Evolutionary conservation across 2,888 invertebrate species (phyloP).

Genomic region (Latrodectus hesperus): DNA sequence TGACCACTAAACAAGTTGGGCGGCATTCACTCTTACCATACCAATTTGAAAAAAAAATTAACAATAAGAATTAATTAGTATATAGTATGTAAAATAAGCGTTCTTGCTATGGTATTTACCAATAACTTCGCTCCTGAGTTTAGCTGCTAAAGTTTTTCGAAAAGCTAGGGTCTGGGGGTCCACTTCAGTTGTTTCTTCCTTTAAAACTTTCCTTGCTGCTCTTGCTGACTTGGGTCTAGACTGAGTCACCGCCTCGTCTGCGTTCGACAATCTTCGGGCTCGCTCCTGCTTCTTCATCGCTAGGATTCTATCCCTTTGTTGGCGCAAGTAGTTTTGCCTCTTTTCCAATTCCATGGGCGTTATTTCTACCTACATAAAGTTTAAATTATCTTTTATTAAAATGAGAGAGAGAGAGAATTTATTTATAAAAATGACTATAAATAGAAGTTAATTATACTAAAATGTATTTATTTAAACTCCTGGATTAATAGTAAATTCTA

Average conservation of each 20-base stretch:
- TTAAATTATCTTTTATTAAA: not conserved
- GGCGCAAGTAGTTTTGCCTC: slow-evolving; percentile 88
- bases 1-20: too few relatives aligned
- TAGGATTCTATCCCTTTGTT: slow-evolving; percentile 92
- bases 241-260: slow-evolving; percentile 77
- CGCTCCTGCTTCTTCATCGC: slow-evolving; percentile 91
- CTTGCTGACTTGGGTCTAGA: slow-evolving; percentile 84
- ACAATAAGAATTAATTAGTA: too few relatives aligned
- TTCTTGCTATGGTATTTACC: slow-evolving; percentile 74
- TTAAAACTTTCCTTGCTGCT: slow-evolving; percentile 82
- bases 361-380: slow-evolving; percentile 25
- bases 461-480: too few relatives aligned
- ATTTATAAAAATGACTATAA: too few relatives aligned
- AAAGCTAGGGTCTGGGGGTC: slow-evolving; percentile 82
- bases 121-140: slow-evolving; percentile 90
- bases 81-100: too few relatives aligned
- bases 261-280: slow-evolving; percentile 83
- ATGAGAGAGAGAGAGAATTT: too few relatives aligned
- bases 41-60: too few relatives aligned
- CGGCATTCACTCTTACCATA: too few relatives aligned
- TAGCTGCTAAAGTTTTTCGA: slow-evolving; percentile 87
- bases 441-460: too few relatives aligned
- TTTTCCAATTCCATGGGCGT: slow-evolving; percentile 81
- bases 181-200: slow-evolving; percentile 75
- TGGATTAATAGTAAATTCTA: too few relatives aligned